These are phyloP conservation scores for Macrochelys suwanniensis DNA, from an alignment of 2,797 vertebrate genomes.

Conservation along the genomic window DNA sequence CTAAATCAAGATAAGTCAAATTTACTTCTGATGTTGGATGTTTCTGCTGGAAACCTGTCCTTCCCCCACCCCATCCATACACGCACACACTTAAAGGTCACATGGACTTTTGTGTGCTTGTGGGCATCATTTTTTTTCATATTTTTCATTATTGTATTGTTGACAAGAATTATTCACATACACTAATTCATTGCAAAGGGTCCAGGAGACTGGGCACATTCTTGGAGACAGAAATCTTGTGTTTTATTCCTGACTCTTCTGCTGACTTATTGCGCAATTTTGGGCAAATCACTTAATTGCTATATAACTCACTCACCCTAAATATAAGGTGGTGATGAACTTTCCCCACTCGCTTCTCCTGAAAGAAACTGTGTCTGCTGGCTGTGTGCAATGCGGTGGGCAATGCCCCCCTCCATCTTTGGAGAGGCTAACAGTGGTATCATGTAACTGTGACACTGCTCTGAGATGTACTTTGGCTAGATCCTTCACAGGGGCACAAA, in stretches of 20 bases:
- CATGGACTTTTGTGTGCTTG: not conserved
- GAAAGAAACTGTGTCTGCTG: not conserved
- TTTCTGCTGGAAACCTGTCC: not conserved
- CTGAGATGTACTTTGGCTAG: not conserved
- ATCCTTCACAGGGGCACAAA: not conserved
- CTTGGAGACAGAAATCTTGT: rapidly evolving
- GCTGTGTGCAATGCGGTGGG: not conserved
- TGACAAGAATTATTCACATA: not conserved
- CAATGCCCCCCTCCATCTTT: not conserved
- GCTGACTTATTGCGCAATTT: not conserved
- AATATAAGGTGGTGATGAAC: not conserved
- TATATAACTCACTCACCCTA: not conserved
- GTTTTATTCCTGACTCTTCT: not conserved
- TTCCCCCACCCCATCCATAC: no score
- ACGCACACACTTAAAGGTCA: not conserved
- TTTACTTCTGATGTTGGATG: no score
- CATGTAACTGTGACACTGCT: not conserved
- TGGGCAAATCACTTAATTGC: not conserved
- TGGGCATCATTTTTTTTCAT: no score
- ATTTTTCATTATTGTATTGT: not conserved
- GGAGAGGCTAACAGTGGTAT: not conserved
- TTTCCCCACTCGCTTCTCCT: not conserved
- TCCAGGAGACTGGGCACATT: not conserved
- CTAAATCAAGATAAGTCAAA: no score
- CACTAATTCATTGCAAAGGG: not conserved